Percentiles rank a stretch among this genome's conserved stretches.
Conservation (phyloP, 2,797 vertebrate species). For the Poeciliopsis turneri region DNA sequence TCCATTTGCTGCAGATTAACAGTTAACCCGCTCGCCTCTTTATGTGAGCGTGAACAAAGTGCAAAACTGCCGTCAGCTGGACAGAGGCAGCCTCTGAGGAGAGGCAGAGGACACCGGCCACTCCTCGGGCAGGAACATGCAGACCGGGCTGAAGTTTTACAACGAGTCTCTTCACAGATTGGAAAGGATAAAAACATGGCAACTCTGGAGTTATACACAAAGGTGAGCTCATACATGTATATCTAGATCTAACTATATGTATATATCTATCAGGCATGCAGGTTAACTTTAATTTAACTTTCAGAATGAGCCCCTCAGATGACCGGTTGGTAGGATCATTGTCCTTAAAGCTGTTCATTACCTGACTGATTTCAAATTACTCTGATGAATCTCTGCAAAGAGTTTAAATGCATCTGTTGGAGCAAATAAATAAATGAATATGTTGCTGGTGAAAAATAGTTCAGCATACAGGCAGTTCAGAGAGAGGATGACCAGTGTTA, state of each 20-base stretch:
- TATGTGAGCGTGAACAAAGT: slow-evolving; percentile 78
- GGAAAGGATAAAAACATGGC: slow-evolving; percentile 63
- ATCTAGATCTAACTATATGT: not conserved
- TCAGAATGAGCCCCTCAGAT: not conserved
- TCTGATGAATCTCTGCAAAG: not conserved
- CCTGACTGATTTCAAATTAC: not conserved
- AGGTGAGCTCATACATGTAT: slow-evolving; percentile 65
- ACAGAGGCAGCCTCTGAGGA: slow-evolving; percentile 18
- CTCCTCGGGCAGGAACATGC: slow-evolving; percentile 7
- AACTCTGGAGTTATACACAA: slow-evolving; percentile 79
- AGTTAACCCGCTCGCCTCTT: slow-evolving; percentile 74
- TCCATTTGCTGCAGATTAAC: slow-evolving; percentile 74
- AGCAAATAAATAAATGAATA: not conserved
- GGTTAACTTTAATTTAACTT: not conserved
- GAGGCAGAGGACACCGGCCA: slow-evolving; percentile 31
- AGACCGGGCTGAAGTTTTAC: not conserved
- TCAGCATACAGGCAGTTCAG: slow-evolving; percentile 42
- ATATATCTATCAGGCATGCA: not conserved
- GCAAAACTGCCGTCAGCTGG: slow-evolving; percentile 53
- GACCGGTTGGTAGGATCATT: not conserved
- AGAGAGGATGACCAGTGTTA: slow-evolving; percentile 76
- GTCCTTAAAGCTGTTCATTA: not conserved
- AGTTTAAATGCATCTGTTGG: not conserved
- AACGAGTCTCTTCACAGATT: not conserved
- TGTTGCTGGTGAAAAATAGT: slow-evolving; percentile 40